A percentile compares a stretch with the other conserved stretches of the same genome.
These are phyloP conservation scores for Lagodon rhomboides DNA, from an alignment of 2,797 vertebrate genomes.

Conservation along the genomic window DNA sequence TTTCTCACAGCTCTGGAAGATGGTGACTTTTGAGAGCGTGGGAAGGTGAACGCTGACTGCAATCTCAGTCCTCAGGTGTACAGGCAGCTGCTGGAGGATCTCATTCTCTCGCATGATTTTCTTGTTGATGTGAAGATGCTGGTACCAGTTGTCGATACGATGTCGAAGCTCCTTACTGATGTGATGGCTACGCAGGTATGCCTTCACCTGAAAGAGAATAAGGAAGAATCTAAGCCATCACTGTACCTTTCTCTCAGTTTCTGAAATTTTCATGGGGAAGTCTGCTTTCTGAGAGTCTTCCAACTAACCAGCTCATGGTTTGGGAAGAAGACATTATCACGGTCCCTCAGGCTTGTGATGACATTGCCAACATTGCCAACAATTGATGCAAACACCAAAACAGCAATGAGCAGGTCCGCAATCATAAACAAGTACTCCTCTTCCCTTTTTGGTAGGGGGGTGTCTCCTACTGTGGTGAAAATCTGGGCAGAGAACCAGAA, in stretches of 20 bases:
- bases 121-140: slow-evolving; percentile 92
- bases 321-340: slow-evolving; percentile 90
- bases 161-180: slow-evolving; percentile 82
- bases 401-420: slow-evolving; percentile 90
- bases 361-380: slow-evolving; percentile 91
- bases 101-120: slow-evolving; percentile 91
- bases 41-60: slow-evolving; percentile 91
- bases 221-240: background rate
- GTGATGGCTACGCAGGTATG: slow-evolving; percentile 87
- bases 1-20: slow-evolving; percentile 93
- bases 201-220: slow-evolving; percentile 77
- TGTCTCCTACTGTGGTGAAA: slow-evolving; percentile 93
- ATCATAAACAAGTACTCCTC: slow-evolving; percentile 93
- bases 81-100: slow-evolving; percentile 88
- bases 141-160: slow-evolving; percentile 91
- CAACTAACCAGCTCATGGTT: slow-evolving; percentile 87
- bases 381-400: slow-evolving; percentile 94
- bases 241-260: too few species aligned
- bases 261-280: background rate
- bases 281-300: background rate
- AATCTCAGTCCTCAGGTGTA: slow-evolving; percentile 90
- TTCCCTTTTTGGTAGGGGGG: slow-evolving; percentile 80
- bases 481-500: slow-evolving; percentile 95
- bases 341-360: slow-evolving; percentile 87
- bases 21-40: slow-evolving; percentile 92